Percentiles rank a stretch among this genome's conserved stretches.
Conservation (phyloP, 2,113 vertebrate genomes). For the Trichechus manatus region DNA sequence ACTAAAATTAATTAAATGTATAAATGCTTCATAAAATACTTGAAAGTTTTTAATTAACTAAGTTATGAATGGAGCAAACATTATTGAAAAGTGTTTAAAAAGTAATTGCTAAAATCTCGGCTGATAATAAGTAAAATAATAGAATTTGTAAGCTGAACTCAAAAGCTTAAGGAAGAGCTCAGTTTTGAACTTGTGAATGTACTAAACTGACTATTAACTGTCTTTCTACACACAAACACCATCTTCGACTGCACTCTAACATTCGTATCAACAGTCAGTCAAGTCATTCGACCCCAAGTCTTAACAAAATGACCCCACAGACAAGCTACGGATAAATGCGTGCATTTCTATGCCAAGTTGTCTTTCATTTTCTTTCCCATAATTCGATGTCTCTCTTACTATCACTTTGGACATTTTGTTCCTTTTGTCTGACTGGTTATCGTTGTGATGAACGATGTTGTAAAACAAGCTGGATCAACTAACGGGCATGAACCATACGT, state of each 20-base stretch:
- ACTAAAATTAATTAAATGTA: constrained; percentile 13
- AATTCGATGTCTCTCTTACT: neutral
- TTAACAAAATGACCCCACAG: neutral
- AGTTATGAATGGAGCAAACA: neutral
- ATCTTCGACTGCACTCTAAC: neutral
- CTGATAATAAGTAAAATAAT: neutral
- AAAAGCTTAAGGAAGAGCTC: neutral
- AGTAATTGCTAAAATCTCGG: neutral
- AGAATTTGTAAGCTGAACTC: neutral
- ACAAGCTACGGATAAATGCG: neutral
- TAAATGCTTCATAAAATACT: neutral
- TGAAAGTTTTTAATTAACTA: neutral
- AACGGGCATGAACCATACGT: neutral
- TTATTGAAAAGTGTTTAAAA: neutral
- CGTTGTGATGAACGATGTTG: neutral
- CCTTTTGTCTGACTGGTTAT: neutral
- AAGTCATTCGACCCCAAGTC: neutral
- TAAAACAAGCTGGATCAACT: neutral
- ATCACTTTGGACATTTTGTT: neutral
- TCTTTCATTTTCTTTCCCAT: neutral
- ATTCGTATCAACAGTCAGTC: no score
- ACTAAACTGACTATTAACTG: neutral
- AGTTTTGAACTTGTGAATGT: neutral
- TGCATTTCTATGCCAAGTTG: neutral
- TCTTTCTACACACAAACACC: neutral